Evolutionary conservation across 1,140 invertebrate species (phyloP).

Genomic region (Bombus superbus): DNA sequence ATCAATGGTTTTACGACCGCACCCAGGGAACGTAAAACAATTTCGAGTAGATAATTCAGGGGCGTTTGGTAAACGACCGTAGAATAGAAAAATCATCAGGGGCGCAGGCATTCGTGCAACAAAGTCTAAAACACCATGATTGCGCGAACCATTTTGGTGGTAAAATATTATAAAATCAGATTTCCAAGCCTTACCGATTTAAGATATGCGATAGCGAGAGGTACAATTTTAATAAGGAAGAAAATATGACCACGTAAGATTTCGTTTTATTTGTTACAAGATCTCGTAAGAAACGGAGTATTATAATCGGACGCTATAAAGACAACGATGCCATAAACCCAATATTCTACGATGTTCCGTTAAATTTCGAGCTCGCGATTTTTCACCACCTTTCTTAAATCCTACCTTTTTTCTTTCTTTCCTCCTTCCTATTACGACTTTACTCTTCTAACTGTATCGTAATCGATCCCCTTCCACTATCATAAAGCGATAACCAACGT

Average conservation of each 20-base stretch:
- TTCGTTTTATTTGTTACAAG: too few species aligned
- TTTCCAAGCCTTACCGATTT: too few species aligned
- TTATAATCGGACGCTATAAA: background rate
- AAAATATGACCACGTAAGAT: too few species aligned
- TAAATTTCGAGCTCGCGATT: background rate
- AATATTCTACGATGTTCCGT: too few species aligned
- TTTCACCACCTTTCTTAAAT: background rate
- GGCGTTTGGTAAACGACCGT: background rate
- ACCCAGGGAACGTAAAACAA: background rate
- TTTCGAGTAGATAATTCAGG: conserved; percentile 15
- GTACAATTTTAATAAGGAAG: background rate
- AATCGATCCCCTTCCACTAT: conserved; percentile 12
- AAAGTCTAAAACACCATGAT: background rate
- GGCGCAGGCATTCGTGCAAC: background rate
- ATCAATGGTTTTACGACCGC: conserved; percentile 42
- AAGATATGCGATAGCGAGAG: too few species aligned
- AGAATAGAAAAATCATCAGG: background rate
- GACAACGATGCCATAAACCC: too few species aligned
- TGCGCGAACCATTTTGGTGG: background rate
- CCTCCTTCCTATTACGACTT: background rate
- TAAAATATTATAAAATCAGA: background rate
- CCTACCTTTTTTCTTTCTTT: background rate
- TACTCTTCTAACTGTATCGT: conserved; percentile 4
- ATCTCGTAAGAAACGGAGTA: background rate
- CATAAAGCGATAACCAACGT: conserved; percentile 46